Conservation (phyloP, 2,797 vertebrate species). For the Ataeniobius toweri region DNA sequence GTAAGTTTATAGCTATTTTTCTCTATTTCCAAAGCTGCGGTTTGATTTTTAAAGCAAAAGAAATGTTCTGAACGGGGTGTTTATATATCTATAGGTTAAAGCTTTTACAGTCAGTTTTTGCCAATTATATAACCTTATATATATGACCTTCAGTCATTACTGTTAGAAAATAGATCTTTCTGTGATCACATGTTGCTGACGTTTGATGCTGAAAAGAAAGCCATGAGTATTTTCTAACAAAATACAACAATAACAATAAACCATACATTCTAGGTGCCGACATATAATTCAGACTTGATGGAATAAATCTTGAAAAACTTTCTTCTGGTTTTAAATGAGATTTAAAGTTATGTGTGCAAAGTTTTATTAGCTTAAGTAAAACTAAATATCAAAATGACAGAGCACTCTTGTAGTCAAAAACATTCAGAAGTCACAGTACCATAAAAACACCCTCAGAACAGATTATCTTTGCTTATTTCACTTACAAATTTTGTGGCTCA, state of each 20-base stretch:
- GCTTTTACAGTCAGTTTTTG: neutral
- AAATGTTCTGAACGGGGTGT: neutral
- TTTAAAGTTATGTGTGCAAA: neutral
- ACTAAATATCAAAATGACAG: neutral
- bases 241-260: neutral
- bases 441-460: neutral
- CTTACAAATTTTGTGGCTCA: conserved; percentile 18
- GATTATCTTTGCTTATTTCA: neutral
- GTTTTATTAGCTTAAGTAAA: neutral
- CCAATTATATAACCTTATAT: neutral
- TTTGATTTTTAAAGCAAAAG: neutral
- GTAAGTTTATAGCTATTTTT: neutral
- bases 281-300: neutral
- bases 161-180: neutral
- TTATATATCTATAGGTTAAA: neutral
- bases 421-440: neutral
- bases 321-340: neutral
- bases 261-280: neutral
- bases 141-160: neutral
- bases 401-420: neutral
- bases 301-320: neutral
- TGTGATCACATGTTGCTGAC: neutral
- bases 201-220: too few relatives aligned
- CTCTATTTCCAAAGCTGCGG: neutral
- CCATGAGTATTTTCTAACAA: too few relatives aligned